Base-by-base conservation (phyloP, 2,797 vertebrate species). In the Girardinus metallicus region DNA sequence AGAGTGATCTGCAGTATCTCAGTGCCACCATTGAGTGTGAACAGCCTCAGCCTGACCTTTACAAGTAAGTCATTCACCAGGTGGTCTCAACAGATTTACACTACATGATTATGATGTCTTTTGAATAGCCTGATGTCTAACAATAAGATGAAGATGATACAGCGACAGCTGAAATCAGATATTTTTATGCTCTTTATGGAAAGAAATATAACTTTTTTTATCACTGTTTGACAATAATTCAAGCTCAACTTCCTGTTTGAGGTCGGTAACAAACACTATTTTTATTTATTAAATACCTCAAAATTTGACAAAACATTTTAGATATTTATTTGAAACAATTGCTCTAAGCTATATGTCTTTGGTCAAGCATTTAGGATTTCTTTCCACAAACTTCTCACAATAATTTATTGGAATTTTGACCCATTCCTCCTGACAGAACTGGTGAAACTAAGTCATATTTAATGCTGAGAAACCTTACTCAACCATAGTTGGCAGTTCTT, bases 11-110 rank as follows among this genome's bases (percentile, higher is more conserved):
- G 80, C 94, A 97, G 78, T 83, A 88, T 84, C 96, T 99, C 91
- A 95, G 74, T 0, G 98, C 98, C 93, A 95, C 96, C 4, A 97
- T 99, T 1, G 98, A 99, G 95, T 99, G 99, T 80, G 98, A 99
- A 84, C 97, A 99, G 92, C 98, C 99, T 0, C 98, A 99, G 85
- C 97, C 98, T 51, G 99, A 99, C 96, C 98, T 99, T 93, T 99
- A 99, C 95, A 99, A 98, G 99, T 99, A 97, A 81, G 87, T 96
- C 83, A 81, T 89, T 93, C 83, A 80, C 86, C 83, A 78, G 83
- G 82, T 79, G 78, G 66, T 79, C 88, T 80, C 78, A 73, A 18
- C 85, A 83, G 87, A 87, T 92, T 88, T 80, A 86, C 92, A 91
- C 83, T 41, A 34, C 80, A 76, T 80, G 71, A 80, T 75, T 82